These are phyloP conservation scores for Drosophila guanche DNA, from an alignment of 1,140 invertebrate genomes.

Conservation along the genomic window DNA sequence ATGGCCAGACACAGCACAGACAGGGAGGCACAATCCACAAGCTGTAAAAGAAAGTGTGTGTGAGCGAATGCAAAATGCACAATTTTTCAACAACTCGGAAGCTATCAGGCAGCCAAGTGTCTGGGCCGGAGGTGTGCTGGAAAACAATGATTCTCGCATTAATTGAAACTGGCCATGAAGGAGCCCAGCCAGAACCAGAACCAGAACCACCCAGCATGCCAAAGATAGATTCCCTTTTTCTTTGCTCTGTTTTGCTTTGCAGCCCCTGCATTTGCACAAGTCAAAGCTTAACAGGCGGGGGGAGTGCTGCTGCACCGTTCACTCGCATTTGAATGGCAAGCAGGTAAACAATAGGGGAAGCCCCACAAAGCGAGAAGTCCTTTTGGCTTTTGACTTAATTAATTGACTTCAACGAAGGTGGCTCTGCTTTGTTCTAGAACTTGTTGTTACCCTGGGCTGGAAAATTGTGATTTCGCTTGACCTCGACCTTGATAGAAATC, in stretches of 20 bases:
- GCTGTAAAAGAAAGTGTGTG: slow-evolving; percentile 19
- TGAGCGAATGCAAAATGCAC: slow-evolving; percentile 3
- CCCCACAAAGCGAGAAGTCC: neutral
- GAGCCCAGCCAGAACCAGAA: too few relatives aligned
- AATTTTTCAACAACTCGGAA: slow-evolving; percentile 11
- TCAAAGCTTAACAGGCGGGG: neutral
- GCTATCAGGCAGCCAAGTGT: slow-evolving; percentile 4
- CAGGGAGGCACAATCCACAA: slow-evolving; percentile 13
- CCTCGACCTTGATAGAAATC: too few relatives aligned
- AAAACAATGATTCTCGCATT: slow-evolving; percentile 7
- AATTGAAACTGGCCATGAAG: slow-evolving; percentile 19
- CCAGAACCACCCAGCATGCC: slow-evolving; percentile 1
- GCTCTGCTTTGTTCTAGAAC: too few relatives aligned
- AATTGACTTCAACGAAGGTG: slow-evolving; percentile 9
- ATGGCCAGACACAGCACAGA: neutral
- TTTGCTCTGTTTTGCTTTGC: neutral
- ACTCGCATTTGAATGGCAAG: slow-evolving; percentile 22
- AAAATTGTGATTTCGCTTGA: too few relatives aligned
- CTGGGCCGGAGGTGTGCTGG: slow-evolving; percentile 4
- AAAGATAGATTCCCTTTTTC: neutral
- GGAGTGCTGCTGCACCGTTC: too few relatives aligned
- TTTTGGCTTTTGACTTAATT: slow-evolving; percentile 43
- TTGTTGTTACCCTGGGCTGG: too few relatives aligned
- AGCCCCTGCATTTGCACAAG: slow-evolving; percentile 1
- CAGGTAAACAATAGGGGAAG: neutral